These are phyloP conservation scores for Laterallus jamaicensis DNA, from an alignment of 2,113 vertebrate species.

Conservation along the genomic window DNA sequence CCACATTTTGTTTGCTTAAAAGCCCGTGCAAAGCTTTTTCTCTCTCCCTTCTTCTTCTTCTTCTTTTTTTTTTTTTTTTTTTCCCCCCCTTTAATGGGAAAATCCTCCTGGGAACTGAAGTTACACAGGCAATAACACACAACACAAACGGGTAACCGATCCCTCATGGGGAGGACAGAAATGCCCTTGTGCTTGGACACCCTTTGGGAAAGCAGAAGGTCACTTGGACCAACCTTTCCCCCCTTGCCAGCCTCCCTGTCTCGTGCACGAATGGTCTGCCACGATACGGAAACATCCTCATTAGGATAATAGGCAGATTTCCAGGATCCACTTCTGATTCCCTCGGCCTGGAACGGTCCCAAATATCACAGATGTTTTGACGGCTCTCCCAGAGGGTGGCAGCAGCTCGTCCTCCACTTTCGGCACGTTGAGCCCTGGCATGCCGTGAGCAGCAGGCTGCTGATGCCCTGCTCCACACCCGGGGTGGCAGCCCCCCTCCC, in stretches of 20 bases:
- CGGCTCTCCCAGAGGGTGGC: constrained; percentile 55
- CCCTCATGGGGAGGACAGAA: not conserved
- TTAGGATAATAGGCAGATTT: constrained; percentile 64
- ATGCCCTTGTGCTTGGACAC: not conserved
- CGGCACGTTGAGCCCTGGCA: constrained; percentile 35
- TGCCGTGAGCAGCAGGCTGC: not conserved
- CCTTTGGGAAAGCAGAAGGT: constrained; percentile 23
- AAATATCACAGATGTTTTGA: constrained; percentile 72
- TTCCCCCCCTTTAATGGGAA: not conserved
- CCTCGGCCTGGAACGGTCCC: constrained; percentile 50
- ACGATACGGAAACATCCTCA: constrained; percentile 50
- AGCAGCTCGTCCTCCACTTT: constrained; percentile 42
- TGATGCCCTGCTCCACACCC: not conserved
- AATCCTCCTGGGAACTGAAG: constrained; percentile 22
- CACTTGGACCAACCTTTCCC: not conserved
- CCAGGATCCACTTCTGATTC: constrained; percentile 64
- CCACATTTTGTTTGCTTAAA: constrained; percentile 68
- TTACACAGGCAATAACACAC: constrained; percentile 5
- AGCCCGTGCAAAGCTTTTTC: constrained; percentile 29
- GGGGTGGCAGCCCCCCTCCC: not conserved
- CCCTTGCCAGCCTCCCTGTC: not conserved
- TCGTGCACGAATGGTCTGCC: not conserved
- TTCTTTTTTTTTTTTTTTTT: not conserved
- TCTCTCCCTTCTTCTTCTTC: no score
- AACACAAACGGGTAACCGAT: not conserved